Evolutionary conservation across 2,113 vertebrate species (phyloP).

Genomic region (Calonectris borealis): DNA sequence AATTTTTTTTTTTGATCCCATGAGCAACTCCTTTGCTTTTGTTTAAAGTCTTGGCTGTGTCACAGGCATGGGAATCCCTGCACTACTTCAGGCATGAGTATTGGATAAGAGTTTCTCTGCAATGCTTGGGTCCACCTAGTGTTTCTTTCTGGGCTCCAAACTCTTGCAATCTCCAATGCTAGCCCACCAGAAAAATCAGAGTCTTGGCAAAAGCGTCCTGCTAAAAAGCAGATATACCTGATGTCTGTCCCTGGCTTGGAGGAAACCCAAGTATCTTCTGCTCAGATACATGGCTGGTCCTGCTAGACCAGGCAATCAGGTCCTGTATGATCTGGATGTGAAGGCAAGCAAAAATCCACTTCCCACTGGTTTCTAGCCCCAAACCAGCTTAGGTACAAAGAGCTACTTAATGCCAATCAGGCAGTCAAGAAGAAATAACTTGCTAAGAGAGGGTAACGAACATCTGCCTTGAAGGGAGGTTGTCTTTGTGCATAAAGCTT

Average conservation of each 20-base stretch:
- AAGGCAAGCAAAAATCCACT: not conserved
- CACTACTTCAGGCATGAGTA: not conserved
- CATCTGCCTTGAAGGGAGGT: not conserved
- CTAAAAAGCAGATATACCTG: not conserved
- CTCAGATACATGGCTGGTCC: not conserved
- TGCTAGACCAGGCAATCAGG: not conserved
- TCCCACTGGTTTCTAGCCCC: not conserved
- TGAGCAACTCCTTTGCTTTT: not conserved
- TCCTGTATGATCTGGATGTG: not conserved
- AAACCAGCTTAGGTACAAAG: not conserved
- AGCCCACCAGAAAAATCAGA: not conserved
- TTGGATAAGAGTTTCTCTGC: not conserved
- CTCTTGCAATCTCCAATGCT: not conserved
- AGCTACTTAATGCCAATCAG: not conserved
- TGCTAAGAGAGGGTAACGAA: not conserved
- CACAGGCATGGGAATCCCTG: not conserved
- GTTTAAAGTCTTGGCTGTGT: not conserved
- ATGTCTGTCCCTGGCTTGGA: not conserved
- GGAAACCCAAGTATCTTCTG: not conserved
- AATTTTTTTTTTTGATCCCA: not conserved
- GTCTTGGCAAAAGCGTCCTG: not conserved
- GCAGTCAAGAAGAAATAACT: not conserved
- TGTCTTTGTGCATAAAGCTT: not conserved
- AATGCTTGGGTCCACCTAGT: constrained; percentile 36
- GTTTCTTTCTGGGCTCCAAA: not conserved